Conservation (phyloP, 1,140 invertebrate genomes). For the Triops cancriformis region DNA sequence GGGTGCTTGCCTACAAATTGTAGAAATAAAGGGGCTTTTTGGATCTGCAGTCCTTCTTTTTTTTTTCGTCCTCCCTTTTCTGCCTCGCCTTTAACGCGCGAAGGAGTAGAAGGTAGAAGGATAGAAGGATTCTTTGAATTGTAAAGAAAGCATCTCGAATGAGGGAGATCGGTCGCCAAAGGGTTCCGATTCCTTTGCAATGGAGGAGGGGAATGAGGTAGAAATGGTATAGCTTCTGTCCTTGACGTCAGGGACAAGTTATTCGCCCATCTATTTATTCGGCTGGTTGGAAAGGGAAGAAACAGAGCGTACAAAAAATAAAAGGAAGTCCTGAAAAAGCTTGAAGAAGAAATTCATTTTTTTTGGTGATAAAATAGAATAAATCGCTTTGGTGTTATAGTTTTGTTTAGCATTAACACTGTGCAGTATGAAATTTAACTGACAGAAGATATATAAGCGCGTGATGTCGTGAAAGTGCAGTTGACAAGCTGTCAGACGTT, state of each 20-base stretch:
- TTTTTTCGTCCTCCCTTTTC: no score
- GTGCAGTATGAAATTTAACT: no score
- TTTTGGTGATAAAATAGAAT: no score
- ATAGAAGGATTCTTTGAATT: not conserved
- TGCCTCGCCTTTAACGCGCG: no score
- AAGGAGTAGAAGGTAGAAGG: not conserved
- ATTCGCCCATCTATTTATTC: conserved; percentile 6
- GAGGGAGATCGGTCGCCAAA: not conserved
- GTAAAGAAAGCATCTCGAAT: not conserved
- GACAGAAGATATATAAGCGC: no score
- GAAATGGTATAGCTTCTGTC: conserved; percentile 13
- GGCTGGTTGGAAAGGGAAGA: not conserved
- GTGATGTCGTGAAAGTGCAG: no score
- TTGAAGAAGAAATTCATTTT: not conserved
- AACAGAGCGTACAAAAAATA: not conserved
- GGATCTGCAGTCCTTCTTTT: no score
- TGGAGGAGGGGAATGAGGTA: conserved; percentile 1
- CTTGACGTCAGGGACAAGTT: conserved; percentile 6
- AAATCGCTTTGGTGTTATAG: no score
- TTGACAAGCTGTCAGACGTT: no score
- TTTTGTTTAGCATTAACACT: no score
- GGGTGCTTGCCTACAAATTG: no score
- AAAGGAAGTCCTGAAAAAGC: not conserved
- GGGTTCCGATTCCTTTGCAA: not conserved
- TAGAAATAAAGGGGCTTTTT: no score